Base-by-base conservation (phyloP, 2,888 invertebrate species). In the Sipunculus nudus region DNA sequence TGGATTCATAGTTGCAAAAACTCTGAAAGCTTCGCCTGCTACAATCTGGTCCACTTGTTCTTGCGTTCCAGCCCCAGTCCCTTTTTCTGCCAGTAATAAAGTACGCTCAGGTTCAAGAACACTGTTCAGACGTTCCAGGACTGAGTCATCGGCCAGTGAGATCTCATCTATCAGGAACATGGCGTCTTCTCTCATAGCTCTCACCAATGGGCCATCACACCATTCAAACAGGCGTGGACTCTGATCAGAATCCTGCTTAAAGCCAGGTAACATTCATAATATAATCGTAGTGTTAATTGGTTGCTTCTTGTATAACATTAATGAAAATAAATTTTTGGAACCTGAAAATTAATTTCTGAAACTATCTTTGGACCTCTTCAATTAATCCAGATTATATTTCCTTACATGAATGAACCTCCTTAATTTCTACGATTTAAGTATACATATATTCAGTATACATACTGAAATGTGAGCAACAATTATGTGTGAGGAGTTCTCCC, bases 1-100 rank as follows among this genome's bases (percentile, higher is more conserved):
- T 6, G 99, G 99, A 86, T 99, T 99, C 99, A 99, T 99, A 0
- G 99, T 99, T 1, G 94, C 96, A 59, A 98, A 88, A 76, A 99
- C 93, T 73, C 92, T 90, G 80, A 99, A 99, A 10, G 89, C 88
- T 5, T 88, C 81, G 57, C 87, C 75, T 0, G 92, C 91, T 21
- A 67, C 68, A 10, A 85, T 75, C 35, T 73, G 70, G 48, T 78
- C 78, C 13, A 79, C 77, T 40, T 80, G 77, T 53, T 71, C 69
- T 16, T 65, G 29, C 0, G 26, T 53, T 23, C 55, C 60, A 8
- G 29, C 76, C 84, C 87, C 59, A 86, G 86, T 75, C 16, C 78
- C 81, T 80, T 94, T 94, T 85, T 99, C 99, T 0, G 96, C 92
- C 55, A 99, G 84, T 31, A 98, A 86, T 38, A 99, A 85, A 54